phyloP scores from a whole-genome alignment of 1,140 invertebrate species.

The Drosophila nannoptera region DNA sequence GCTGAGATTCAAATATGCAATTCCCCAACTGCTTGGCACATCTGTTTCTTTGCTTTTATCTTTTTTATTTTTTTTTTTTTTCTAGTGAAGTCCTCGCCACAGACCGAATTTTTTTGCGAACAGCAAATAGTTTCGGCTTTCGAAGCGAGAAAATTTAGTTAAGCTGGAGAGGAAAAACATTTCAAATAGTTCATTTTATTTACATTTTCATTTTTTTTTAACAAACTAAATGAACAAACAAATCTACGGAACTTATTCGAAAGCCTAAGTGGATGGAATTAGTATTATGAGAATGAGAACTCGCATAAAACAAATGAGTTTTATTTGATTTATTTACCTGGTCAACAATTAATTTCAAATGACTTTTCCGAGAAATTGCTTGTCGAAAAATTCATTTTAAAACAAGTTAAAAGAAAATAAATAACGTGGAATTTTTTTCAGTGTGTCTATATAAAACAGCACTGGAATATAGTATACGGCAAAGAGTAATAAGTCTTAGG shows the following conservation, averaged over 20 bases:
- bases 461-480: not conserved
- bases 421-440: not conserved
- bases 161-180: too few relatives aligned
- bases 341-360: too few relatives aligned
- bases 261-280: too few relatives aligned
- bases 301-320: constrained; percentile 7
- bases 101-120: not conserved
- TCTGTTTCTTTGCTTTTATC: not conserved
- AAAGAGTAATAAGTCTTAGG: constrained; percentile 15
- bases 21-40: constrained; percentile 2
- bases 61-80: too few relatives aligned
- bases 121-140: not conserved
- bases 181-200: too few relatives aligned
- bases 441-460: not conserved
- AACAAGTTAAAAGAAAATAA: not conserved
- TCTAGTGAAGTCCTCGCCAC: not conserved
- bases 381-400: too few relatives aligned
- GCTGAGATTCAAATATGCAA: constrained; percentile 57
- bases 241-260: too few relatives aligned
- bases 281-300: too few relatives aligned
- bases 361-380: too few relatives aligned
- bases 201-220: too few relatives aligned
- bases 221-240: too few relatives aligned
- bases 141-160: too few relatives aligned
- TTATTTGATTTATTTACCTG: not conserved